Conservation (phyloP, 2,888 invertebrate species). For the Uropetala carovei region DNA sequence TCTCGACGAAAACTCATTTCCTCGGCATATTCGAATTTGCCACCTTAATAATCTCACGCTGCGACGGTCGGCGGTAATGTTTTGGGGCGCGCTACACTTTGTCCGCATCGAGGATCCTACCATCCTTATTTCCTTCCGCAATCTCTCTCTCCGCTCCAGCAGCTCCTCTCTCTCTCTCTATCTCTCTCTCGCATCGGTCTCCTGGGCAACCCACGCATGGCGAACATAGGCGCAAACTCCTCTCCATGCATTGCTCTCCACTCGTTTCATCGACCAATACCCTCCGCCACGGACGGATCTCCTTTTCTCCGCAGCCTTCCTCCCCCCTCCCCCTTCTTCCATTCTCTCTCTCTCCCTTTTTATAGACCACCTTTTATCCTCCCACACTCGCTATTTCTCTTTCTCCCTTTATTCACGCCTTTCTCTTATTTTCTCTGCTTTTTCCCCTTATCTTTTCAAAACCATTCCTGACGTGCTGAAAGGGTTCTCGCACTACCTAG, state of each 20-base stretch:
- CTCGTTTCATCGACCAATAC: constrained; percentile 20
- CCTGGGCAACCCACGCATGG: not conserved
- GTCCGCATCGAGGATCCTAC: not conserved
- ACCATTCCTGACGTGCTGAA: too few species aligned
- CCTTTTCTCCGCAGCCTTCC: not conserved
- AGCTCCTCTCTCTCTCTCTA: not conserved
- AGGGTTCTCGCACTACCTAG: too few species aligned
- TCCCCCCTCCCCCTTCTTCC: not conserved
- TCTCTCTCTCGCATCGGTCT: not conserved
- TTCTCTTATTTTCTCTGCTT: not conserved
- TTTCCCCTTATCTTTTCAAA: too few species aligned
- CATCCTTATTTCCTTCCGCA: not conserved
- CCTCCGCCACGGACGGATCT: not conserved
- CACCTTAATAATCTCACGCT: not conserved
- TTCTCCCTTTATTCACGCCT: not conserved
- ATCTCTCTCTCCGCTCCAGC: not conserved
- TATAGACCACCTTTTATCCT: not conserved
- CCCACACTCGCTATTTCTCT: not conserved
- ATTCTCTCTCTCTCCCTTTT: not conserved
- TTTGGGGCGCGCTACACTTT: not conserved
- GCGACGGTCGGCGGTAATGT: not conserved
- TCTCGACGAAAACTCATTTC: too few species aligned
- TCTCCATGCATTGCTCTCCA: not conserved
- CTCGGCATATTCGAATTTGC: too few species aligned
- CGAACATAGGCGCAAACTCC: not conserved